Base-by-base conservation (phyloP, 2,888 invertebrate genomes). In the Amorpha juglandis region DNA sequence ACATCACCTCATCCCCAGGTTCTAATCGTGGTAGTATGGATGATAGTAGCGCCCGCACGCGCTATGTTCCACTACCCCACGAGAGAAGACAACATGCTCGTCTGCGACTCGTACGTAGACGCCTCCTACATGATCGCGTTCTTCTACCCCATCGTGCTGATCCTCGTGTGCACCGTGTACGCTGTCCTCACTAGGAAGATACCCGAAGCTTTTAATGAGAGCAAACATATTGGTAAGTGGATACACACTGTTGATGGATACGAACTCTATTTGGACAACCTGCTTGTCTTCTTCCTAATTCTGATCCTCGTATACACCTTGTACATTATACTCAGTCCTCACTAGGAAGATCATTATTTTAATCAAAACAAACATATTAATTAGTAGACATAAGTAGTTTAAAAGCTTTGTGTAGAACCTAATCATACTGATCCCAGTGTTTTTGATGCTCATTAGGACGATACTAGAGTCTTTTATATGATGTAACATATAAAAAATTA, bases 131-230 rank as follows among this genome's bases (percentile, higher is more conserved):
- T 98, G 95, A 97, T 98, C 77, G 98, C 98, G 33, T 99, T 99
- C 91, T 96, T 96, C 78, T 98, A 98, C 91, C 98, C 98, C 19
- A 98, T 98, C 78, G 94, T 98, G 69, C 94, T 98, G 63, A 98
- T 98, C 78, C 94, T 98, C 16, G 95, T 98, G 68, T 99, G 99
- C 89, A 99, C 99, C 0, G 95, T 99, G 14, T 99, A 99, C 84
- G 99, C 99, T 0, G 96, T 99, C 0, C 95, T 98, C 62, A 99
- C 98, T 0, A 95, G 99, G 74, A 99, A 99, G 94, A 97, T 99
- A 70, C 99, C 99, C 0, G 99, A 99, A 88, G 99, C 99, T 51
- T 99, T 99, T 89, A 99, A 99, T 89, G 99, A 99, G 92, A 98
- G 98, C 79, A 98, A 98, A 91, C 98, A 98, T 91, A 98, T 98